Percentiles rank a stretch among this genome's conserved stretches.
Conservation (phyloP, 2,113 vertebrate species). For the Entomyzon cyanotis region DNA sequence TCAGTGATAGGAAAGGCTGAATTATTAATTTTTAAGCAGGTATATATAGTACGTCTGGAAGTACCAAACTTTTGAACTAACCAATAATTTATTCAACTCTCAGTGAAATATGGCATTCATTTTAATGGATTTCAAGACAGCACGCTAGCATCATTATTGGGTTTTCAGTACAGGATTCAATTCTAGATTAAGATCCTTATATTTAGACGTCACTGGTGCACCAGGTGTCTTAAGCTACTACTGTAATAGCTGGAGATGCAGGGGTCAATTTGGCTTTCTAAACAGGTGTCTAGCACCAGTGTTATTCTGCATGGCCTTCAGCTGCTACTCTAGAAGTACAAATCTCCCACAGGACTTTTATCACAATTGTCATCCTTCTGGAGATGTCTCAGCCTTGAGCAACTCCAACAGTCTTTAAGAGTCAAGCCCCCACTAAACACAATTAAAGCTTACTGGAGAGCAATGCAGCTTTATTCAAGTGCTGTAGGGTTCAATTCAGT, state of each 20-base stretch:
- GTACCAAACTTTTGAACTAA: not conserved
- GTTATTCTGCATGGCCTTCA: not conserved
- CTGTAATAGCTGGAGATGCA: not conserved
- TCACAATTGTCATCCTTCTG: not conserved
- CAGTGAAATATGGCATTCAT: not conserved
- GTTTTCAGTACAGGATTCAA: not conserved
- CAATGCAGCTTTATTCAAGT: not conserved
- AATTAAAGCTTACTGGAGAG: not conserved
- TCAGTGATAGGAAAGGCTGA: not conserved
- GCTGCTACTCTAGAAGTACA: not conserved
- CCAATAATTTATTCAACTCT: not conserved
- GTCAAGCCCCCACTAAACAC: not conserved
- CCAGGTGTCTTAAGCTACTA: not conserved
- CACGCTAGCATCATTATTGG: not conserved
- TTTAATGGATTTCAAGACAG: not conserved
- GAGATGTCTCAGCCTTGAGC: not conserved
- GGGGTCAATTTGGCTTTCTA: not conserved
- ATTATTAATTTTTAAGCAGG: not conserved
- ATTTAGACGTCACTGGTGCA: not conserved
- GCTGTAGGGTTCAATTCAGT: not conserved
- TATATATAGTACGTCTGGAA: not conserved
- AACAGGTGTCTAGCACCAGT: not conserved
- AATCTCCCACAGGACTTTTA: not conserved
- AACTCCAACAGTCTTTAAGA: rapidly evolving
- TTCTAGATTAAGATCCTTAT: not conserved